phyloP scores from a whole-genome alignment of 2,888 invertebrate species.

The Drosophila pseudotalamancana region DNA sequence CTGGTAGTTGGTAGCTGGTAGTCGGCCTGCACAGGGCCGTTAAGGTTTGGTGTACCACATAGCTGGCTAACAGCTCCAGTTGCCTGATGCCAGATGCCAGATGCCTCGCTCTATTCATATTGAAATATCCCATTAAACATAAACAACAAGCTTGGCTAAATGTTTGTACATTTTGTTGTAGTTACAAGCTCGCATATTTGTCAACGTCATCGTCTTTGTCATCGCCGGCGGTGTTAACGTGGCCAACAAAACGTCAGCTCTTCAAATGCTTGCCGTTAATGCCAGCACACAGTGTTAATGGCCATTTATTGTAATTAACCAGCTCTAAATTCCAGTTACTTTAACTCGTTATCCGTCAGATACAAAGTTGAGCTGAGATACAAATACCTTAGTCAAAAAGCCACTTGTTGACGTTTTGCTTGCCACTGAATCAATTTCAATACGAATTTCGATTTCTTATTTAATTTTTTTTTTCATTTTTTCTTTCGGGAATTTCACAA shows the following conservation, averaged over 20 bases:
- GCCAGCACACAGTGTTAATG: conserved; percentile 27
- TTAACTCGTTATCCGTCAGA: conserved; percentile 16
- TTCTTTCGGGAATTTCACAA: conserved; percentile 31
- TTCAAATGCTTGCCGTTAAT: conserved; percentile 21
- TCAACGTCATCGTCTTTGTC: conserved; percentile 41
- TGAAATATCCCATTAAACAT: conserved; percentile 35
- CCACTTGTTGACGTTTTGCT: conserved; percentile 34
- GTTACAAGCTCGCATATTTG: conserved; percentile 28
- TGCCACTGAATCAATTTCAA: conserved; percentile 26
- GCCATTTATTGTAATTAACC: conserved; percentile 46
- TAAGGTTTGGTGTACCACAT: conserved; percentile 27
- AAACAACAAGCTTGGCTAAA: conserved; percentile 32
- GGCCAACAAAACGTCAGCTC: conserved; percentile 15
- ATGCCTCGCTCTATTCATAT: conserved; percentile 20
- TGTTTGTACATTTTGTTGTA: conserved; percentile 41
- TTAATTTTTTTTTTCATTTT: no score
- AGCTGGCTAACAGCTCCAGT: conserved; percentile 2
- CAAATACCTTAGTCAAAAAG: conserved; percentile 21
- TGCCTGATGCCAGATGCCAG: conserved; percentile 1
- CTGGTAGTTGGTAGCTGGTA: no score
- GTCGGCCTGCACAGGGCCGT: conserved; percentile 45
- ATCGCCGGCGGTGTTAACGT: conserved; percentile 13
- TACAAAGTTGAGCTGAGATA: conserved; percentile 20
- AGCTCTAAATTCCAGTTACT: conserved; percentile 31
- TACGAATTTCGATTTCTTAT: conserved; percentile 15